These are phyloP conservation scores for Andrena bucephala DNA, from an alignment of 2,888 invertebrate species.

Conservation along the genomic window DNA sequence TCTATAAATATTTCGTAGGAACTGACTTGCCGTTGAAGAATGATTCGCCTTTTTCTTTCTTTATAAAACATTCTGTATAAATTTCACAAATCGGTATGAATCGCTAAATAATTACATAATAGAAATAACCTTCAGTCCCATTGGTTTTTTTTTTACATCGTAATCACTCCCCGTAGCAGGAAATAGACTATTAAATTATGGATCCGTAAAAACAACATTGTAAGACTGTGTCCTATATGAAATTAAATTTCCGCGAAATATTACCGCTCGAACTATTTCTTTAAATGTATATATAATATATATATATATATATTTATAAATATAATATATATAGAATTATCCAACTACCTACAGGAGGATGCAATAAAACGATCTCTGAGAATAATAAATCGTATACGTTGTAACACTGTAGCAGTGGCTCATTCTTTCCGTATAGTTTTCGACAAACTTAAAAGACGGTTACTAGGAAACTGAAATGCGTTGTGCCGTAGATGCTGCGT, in stretches of 20 bases:
- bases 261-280: constrained; percentile 51
- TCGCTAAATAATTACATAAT: constrained; percentile 76
- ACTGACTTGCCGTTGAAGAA: constrained; percentile 75
- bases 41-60: constrained; percentile 65
- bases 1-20: constrained; percentile 76
- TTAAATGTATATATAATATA: constrained; percentile 48
- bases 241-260: constrained; percentile 63
- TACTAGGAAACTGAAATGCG: neutral
- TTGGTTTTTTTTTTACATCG: constrained; percentile 68
- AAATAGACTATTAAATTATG: constrained; percentile 76
- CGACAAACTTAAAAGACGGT: neutral
- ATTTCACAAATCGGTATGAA: constrained; percentile 75
- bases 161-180: constrained; percentile 70
- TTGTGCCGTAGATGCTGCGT: neutral
- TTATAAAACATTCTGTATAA: constrained; percentile 78
- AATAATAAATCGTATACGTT: constrained; percentile 18
- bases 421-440: neutral
- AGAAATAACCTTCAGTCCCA: constrained; percentile 77
- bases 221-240: constrained; percentile 60
- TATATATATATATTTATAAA: constrained; percentile 68
- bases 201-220: constrained; percentile 68
- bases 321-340: constrained; percentile 73
- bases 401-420: neutral
- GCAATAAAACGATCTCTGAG: constrained; percentile 58
- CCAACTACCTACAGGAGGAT: constrained; percentile 73